Base-by-base conservation (phyloP, 2,113 vertebrate species). In the Forbesichthys papilliferus region DNA sequence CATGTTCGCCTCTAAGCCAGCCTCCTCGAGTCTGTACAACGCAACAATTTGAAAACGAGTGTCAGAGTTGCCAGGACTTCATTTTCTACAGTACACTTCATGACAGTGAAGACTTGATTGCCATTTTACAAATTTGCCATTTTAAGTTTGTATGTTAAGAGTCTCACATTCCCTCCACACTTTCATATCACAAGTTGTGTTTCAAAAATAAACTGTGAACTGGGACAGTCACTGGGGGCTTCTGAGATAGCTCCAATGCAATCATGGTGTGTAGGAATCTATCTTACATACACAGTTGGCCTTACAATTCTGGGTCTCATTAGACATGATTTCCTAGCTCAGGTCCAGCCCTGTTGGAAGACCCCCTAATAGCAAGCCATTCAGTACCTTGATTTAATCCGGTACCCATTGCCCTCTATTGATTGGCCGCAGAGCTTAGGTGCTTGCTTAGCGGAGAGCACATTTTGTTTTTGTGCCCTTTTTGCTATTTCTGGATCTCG, bases 1-100 rank as follows among this genome's bases (percentile, higher is more conserved):
- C 78, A 56, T 89, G 87, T 89, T 87, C 79, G 80, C 87, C 78
- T 85, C 14, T 2, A 36, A 77, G 68, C 80, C 58, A 60, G 65
- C 68, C 79, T 66, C 73, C 74, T 76, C 56, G 73, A 57, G 77
- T 71, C 75, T 68, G 12, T 71, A 67, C 71, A 64, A 73, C 49
- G 52, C 63, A 27, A 36, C 55, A n/a, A 54, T 68, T 71, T 18
- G 49, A 20, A 53, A 57, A 64, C 74, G 66, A 66, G 48, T 68
- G 77, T 83, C 79, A 57, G 75, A 16, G 13, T 3, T n/a, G 16
- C 52, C 52, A 13, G 16, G 13, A 5, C 13, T 66, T 77, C 65
- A 82, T 83, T 88, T 87, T 86, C 79, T 87, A 5, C 36, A 8
- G 36, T 60, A 77, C 82, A 61, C 74, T 87, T 79, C 74, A 75